Evolutionary conservation across 2,113 vertebrate species (phyloP).

Genomic region (Sapajus apella): DNA sequence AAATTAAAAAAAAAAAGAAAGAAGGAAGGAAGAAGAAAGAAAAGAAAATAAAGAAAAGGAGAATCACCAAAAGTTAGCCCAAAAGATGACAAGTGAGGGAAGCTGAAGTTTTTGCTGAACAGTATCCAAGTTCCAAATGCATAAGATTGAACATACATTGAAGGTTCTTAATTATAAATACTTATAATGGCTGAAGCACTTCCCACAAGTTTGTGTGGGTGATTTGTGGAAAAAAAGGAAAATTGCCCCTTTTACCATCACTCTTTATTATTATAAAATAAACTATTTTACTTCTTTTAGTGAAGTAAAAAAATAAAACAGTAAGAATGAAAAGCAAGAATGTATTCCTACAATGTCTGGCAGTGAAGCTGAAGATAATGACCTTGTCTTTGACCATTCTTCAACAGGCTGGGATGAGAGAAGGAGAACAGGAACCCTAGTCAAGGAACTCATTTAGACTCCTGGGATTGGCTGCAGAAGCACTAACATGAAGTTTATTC

Average conservation of each 20-base stretch:
- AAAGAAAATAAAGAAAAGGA: background rate
- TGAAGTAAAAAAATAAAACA: background rate
- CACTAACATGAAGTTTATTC: constrained; percentile 93
- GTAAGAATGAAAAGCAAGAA: constrained; percentile 39
- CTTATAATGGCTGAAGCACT: background rate
- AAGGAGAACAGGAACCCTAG: constrained; percentile 88
- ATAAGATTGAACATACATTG: background rate
- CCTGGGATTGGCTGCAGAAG: constrained; percentile 90
- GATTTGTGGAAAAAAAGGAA: background rate
- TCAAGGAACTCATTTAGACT: constrained; percentile 91
- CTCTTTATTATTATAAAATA: background rate
- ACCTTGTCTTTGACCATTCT: constrained; percentile 89
- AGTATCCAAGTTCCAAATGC: background rate
- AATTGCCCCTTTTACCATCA: background rate
- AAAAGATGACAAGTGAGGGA: background rate
- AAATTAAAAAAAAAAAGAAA: too few species aligned
- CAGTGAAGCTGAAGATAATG: constrained; percentile 90
- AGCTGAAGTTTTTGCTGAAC: background rate
- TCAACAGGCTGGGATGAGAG: constrained; percentile 86
- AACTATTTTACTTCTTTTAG: background rate
- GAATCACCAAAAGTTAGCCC: background rate
- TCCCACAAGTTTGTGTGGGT: background rate
- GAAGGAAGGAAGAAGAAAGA: too few species aligned
- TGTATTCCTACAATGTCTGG: constrained; percentile 87
- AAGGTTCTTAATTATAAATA: too few species aligned